Base-by-base conservation (phyloP, 1,140 invertebrate species). In the Bombus turneri region DNA sequence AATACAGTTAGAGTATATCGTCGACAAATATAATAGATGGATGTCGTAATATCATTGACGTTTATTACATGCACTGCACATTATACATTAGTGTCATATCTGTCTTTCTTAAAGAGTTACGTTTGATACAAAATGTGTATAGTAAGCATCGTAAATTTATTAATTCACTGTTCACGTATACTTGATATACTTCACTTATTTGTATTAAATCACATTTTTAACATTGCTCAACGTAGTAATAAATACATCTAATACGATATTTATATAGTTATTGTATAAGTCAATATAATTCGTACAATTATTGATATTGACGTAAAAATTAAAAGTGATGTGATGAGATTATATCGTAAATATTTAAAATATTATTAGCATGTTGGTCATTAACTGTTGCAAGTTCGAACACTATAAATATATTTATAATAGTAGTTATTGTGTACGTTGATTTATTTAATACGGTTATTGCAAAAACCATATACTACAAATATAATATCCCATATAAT, bases 1-100 rank as follows among this genome's bases (percentile, higher is more conserved):
- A 64, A 90, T 90, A 90, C 41, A 62, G n/a, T 75, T 68, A 66
- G 47, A 72, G 62, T 43, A 59, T 79, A 76, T 72, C n/a, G 74
- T 69, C 28, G 37, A 84, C 43, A 43, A 68, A 39, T 57, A 78
- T 53, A 22, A 53, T 53, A 53, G 69, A 84, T 66, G 69, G 69
- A 87, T 87, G 39, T 78, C 69, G 6, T 47, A 62, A 76, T 74
- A 47, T 41, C 39, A 77, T 77, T 73, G 41, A 81, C 59, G 28
- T 81, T 79, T 73, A 25, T 72, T 80, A 81, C 9, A n/a, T 73
- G 47, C 41, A 80, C 53, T 15, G 41, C n/a, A 79, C 39, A 47
- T 75, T 47, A 84, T 22, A 25, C n/a, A 47, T 12, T 34, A 83
- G 8, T 10, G 10, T 74, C 3, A 13, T 75, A 47, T 3, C 2